Percentiles rank a stretch among this genome's conserved stretches.
Conservation (phyloP, 2,113 vertebrate species). For the Peromyscus maniculatus region DNA sequence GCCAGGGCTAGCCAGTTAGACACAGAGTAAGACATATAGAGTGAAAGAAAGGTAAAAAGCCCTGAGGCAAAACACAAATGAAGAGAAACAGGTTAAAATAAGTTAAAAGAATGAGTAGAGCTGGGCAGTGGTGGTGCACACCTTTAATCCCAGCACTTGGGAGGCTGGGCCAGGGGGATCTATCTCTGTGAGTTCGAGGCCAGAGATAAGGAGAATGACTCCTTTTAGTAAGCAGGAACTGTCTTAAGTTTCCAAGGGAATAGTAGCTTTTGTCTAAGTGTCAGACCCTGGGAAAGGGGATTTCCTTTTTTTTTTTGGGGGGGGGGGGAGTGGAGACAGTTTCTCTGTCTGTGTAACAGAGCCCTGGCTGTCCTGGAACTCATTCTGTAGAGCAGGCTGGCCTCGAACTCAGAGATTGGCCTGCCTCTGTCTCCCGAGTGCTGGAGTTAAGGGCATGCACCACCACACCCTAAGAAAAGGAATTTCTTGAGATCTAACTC, state of each 20-base stretch:
- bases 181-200: neutral
- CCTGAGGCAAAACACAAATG: too few species aligned
- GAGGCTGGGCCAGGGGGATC: neutral
- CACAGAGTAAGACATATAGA: too few species aligned
- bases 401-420: neutral
- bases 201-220: neutral
- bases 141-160: neutral
- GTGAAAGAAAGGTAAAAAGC: too few species aligned
- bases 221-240: neutral
- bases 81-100: too few species aligned
- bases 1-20: too few species aligned
- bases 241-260: neutral
- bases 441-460: neutral
- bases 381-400: neutral
- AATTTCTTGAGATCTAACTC: neutral
- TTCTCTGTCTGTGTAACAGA: neutral
- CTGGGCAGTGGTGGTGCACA: neutral
- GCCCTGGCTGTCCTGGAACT: neutral
- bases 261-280: neutral
- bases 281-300: neutral
- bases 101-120: too few species aligned
- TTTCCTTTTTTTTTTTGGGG: neutral
- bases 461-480: neutral
- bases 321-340: neutral
- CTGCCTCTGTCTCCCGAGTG: neutral